These are phyloP conservation scores for Macaria liturata DNA, from an alignment of 2,888 invertebrate species.

Conservation along the genomic window DNA sequence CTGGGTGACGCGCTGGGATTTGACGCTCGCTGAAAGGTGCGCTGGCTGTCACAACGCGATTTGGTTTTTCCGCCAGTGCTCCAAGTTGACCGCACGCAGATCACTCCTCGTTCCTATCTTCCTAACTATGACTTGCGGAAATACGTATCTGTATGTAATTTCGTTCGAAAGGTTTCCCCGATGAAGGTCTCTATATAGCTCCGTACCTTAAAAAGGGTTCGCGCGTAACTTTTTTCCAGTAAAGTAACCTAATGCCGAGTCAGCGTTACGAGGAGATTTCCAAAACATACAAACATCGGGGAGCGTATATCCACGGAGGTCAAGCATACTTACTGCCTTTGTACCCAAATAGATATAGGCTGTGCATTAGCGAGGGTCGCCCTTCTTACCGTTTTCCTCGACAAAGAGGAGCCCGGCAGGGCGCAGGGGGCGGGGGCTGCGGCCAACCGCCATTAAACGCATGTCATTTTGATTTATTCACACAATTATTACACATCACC, in stretches of 20 bases:
- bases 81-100: conserved; percentile 1
- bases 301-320: conserved; percentile 59
- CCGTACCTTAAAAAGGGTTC: conserved; percentile 28
- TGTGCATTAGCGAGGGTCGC: conserved; percentile 75
- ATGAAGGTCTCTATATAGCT: neutral
- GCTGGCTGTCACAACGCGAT: conserved; percentile 52
- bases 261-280: conserved; percentile 42
- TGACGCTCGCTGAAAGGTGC: conserved; percentile 75
- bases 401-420: conserved; percentile 57
- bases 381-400: conserved; percentile 61
- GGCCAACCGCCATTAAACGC: conserved; percentile 62
- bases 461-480: conserved; percentile 78
- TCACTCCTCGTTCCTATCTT: conserved; percentile 5
- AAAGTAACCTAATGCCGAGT: conserved; percentile 44
- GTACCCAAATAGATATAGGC: conserved; percentile 72
- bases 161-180: conserved; percentile 7
- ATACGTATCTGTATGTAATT: conserved; percentile 4
- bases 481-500: conserved; percentile 59
- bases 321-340: conserved; percentile 70
- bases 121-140: neutral
- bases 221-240: conserved; percentile 30
- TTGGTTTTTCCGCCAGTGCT: conserved; percentile 45
- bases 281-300: conserved; percentile 49
- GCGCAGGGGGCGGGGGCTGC: conserved; percentile 54
- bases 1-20: conserved; percentile 65